These are phyloP conservation scores for Caenorhabditis becei DNA, from an alignment of 2,888 invertebrate species.

Conservation along the genomic window DNA sequence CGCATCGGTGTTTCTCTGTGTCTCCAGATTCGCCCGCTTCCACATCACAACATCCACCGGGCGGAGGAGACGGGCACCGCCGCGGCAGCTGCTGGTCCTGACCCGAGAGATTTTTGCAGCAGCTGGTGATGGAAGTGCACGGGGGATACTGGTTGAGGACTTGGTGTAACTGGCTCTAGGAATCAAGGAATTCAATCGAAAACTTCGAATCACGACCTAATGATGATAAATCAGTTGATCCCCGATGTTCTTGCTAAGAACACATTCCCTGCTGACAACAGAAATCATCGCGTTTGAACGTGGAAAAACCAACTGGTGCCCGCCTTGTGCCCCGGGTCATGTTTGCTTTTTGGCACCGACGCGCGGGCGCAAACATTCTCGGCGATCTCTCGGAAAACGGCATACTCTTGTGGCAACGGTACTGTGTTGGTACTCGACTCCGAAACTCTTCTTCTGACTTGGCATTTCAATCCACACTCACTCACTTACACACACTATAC, in stretches of 20 bases:
- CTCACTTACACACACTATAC: slow-evolving; percentile 11
- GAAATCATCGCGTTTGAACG: not conserved
- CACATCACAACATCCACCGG: slow-evolving; percentile 8
- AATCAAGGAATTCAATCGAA: no score
- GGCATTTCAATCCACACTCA: slow-evolving; percentile 16
- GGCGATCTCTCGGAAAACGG: slow-evolving; percentile 5
- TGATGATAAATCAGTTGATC: not conserved
- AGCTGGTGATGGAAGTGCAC: slow-evolving; percentile 1
- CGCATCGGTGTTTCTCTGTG: slow-evolving; percentile 7
- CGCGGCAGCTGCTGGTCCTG: slow-evolving; percentile 13
- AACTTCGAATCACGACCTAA: no score
- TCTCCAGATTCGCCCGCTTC: not conserved
- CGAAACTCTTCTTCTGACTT: slow-evolving; percentile 18
- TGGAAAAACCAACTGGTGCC: slow-evolving; percentile 20
- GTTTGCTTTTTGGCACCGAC: slow-evolving; percentile 22
- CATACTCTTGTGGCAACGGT: slow-evolving; percentile 2
- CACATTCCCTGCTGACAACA: not conserved
- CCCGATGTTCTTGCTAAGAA: not conserved
- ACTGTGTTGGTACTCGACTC: slow-evolving; percentile 17
- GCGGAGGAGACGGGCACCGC: slow-evolving; percentile 12
- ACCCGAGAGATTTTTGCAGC: slow-evolving; percentile 12
- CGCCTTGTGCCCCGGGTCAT: slow-evolving; percentile 8
- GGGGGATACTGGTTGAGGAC: not conserved
- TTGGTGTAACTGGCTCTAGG: no score
- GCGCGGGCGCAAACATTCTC: slow-evolving; percentile 20